Evolutionary conservation across 1,140 invertebrate species (phyloP).

Genomic region (Hylaeus volcanicus): DNA sequence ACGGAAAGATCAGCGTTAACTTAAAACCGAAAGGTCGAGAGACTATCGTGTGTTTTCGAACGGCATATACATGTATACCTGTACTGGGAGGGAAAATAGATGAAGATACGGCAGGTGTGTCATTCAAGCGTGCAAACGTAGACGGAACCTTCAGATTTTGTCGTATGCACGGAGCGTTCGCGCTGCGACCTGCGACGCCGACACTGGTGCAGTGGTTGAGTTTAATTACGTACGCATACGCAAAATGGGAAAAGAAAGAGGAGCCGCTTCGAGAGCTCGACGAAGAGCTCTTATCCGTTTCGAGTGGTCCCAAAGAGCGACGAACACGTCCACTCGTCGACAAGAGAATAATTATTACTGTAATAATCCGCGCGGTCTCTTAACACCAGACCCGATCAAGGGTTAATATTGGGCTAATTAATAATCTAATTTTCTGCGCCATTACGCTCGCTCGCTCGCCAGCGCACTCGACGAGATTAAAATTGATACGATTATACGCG

Average conservation of each 20-base stretch:
- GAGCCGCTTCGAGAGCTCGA: slow-evolving; percentile 14
- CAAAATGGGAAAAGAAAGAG: slow-evolving; percentile 20
- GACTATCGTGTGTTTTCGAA: neutral
- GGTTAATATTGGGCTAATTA: slow-evolving; percentile 36
- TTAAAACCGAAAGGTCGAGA: neutral
- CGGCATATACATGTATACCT: no score
- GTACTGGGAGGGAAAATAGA: neutral
- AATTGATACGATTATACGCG: slow-evolving; percentile 16
- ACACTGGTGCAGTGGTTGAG: neutral
- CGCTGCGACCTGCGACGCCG: neutral
- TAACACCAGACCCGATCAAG: neutral
- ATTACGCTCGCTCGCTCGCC: slow-evolving; percentile 4
- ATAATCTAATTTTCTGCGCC: slow-evolving; percentile 38
- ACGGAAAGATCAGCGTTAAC: neutral
- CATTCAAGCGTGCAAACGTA: neutral
- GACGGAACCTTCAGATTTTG: neutral
- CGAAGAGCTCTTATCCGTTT: slow-evolving; percentile 18
- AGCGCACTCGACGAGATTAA: slow-evolving; percentile 20
- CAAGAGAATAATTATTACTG: slow-evolving; percentile 41
- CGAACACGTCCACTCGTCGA: slow-evolving; percentile 26
- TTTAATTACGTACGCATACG: slow-evolving; percentile 39
- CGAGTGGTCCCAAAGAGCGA: slow-evolving; percentile 30
- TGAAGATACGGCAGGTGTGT: slow-evolving; percentile 42
- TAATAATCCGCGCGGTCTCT: slow-evolving; percentile 29
- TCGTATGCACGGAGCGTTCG: neutral